phyloP scores from a whole-genome alignment of 2,888 invertebrate species.

The Oscheius sp. region DNA sequence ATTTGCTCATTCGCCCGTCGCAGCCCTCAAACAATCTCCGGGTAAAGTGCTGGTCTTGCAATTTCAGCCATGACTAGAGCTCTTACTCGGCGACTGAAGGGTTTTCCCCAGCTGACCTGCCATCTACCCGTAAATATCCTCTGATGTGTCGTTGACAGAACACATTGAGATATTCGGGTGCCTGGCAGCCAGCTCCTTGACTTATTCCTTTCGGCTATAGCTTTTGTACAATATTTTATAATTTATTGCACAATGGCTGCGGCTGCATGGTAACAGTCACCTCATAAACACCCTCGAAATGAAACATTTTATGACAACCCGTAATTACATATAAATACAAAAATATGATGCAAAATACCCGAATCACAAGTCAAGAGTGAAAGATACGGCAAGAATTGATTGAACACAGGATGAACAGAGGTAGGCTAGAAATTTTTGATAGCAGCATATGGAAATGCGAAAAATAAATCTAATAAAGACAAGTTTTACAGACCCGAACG shows the following conservation, averaged over 20 bases:
- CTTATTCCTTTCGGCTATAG: neutral
- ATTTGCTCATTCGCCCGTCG: neutral
- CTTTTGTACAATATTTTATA: conserved; percentile 12
- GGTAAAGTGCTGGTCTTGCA: conserved; percentile 26
- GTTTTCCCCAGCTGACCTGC: neutral
- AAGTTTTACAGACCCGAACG: conserved; percentile 3
- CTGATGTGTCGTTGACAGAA: neutral
- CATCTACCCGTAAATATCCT: conserved; percentile 27
- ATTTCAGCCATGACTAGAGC: conserved; percentile 29
- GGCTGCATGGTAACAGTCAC: conserved; percentile 2
- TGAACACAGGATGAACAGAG: no score
- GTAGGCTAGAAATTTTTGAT: no score
- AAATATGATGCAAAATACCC: no score
- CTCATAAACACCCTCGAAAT: neutral
- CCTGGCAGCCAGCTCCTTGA: neutral
- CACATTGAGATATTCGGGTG: conserved; percentile 6
- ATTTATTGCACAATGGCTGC: conserved; percentile 24
- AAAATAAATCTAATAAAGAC: no score
- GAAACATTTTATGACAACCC: no score
- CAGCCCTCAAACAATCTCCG: conserved; percentile 14
- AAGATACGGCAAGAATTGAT: no score
- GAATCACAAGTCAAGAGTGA: no score
- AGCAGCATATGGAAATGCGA: no score
- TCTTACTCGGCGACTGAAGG: conserved; percentile 31
- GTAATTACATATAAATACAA: no score